These are phyloP conservation scores for Anser brachyrhynchus DNA, from an alignment of 2,113 vertebrate genomes.

Conservation along the genomic window DNA sequence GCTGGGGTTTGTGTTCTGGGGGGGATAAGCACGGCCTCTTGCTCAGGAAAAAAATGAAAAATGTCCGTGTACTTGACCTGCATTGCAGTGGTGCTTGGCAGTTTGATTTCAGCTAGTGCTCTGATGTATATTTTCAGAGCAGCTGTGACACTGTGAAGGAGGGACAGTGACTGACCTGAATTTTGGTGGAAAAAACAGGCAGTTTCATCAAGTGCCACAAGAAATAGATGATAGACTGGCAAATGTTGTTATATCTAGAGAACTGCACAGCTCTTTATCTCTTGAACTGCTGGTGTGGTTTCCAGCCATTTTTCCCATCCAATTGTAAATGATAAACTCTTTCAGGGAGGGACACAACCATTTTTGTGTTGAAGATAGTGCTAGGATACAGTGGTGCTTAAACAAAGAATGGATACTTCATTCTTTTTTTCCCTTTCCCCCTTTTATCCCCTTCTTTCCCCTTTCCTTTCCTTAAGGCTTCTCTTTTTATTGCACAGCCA, in stretches of 20 bases:
- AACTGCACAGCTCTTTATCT: neutral
- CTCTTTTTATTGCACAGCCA: neutral
- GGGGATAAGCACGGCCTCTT: neutral
- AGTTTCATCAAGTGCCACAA: neutral
- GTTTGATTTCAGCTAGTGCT: neutral
- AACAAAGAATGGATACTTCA: neutral
- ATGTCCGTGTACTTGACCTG: neutral
- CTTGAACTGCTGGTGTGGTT: neutral
- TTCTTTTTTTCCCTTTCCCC: neutral
- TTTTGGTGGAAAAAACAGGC: neutral
- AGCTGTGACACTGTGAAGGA: neutral
- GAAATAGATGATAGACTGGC: neutral
- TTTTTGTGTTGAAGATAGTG: neutral
- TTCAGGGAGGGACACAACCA: neutral
- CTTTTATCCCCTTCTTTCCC: too few species aligned
- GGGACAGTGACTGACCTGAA: constrained; percentile 1
- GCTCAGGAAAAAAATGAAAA: neutral
- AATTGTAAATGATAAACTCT: neutral
- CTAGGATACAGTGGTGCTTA: neutral
- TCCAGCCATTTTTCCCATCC: neutral
- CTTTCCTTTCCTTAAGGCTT: neutral
- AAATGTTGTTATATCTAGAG: neutral
- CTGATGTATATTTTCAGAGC: neutral
- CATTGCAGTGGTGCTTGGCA: neutral
- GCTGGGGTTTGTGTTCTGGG: neutral